Conservation (phyloP, 2,113 vertebrate species). For the Mesoclemmys tuberculata region DNA sequence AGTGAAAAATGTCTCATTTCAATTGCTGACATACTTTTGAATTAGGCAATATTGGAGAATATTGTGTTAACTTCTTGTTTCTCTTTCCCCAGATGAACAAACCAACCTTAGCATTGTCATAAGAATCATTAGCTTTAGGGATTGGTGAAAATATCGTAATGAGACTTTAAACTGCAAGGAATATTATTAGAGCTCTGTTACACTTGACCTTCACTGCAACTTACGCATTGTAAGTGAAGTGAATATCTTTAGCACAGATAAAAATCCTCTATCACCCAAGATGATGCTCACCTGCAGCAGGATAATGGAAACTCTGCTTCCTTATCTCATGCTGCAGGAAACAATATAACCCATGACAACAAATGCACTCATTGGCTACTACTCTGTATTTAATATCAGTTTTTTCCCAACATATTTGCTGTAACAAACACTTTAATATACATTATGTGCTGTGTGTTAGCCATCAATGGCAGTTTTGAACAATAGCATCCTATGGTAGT, state of each 20-base stretch:
- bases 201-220: constrained; percentile 17
- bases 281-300: background rate
- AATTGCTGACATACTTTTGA: constrained; percentile 56
- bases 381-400: background rate
- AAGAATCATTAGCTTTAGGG: background rate
- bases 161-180: background rate
- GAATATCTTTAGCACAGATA: background rate
- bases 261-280: background rate
- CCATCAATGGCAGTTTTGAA: background rate
- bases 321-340: constrained; percentile 10
- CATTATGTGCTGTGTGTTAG: background rate
- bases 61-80: background rate
- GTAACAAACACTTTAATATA: background rate
- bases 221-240: background rate
- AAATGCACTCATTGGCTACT: background rate
- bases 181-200: background rate
- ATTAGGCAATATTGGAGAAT: constrained; percentile 28
- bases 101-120: background rate
- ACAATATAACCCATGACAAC: background rate
- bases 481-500: rapidly evolving
- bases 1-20: constrained; percentile 31
- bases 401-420: background rate
- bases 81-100: background rate
- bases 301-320: background rate
- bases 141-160: background rate